A percentile compares a stretch with the other conserved stretches of the same genome.
Evolutionary conservation across 1,140 invertebrate genomes (phyloP).

Genomic region (Drosophila yakuba): DNA sequence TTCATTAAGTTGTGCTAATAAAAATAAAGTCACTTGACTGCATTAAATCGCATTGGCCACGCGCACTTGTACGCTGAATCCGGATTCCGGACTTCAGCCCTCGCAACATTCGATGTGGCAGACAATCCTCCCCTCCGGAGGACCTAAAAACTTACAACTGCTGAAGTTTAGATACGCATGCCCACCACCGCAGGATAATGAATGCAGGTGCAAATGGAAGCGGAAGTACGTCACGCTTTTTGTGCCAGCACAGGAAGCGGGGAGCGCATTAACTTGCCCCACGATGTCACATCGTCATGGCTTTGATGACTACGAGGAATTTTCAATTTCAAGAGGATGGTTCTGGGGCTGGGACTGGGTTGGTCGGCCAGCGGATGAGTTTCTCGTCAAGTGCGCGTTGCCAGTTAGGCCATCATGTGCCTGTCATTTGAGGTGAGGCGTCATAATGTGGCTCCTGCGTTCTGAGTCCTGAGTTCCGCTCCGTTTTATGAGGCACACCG

Average conservation of each 20-base stretch:
- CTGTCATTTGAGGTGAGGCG: conserved; percentile 73
- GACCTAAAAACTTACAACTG: conserved; percentile 70
- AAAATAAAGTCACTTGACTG: conserved; percentile 81
- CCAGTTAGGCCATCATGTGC: conserved; percentile 70
- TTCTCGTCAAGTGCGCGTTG: conserved; percentile 42
- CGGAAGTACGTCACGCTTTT: conserved; percentile 79
- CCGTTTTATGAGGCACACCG: conserved; percentile 63
- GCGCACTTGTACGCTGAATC: conserved; percentile 65
- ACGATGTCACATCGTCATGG: conserved; percentile 47
- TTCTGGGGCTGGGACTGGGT: not conserved
- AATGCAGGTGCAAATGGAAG: conserved; percentile 81
- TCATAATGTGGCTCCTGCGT: conserved; percentile 55
- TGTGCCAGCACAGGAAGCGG: conserved; percentile 37
- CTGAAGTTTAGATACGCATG: conserved; percentile 73
- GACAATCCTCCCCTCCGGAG: conserved; percentile 22
- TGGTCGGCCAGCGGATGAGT: conserved; percentile 19
- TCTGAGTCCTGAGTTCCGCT: conserved; percentile 45
- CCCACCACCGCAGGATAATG: conserved; percentile 69
- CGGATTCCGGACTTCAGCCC: conserved; percentile 12
- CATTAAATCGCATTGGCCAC: conserved; percentile 75
- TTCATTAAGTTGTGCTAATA: conserved; percentile 84
- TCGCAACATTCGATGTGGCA: conserved; percentile 6
- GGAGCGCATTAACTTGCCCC: conserved; percentile 14
- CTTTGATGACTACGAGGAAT: conserved; percentile 74
- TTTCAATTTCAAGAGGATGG: conserved; percentile 73